Evolutionary conservation across 2,797 vertebrate species (phyloP), one percentile per base, ranked within the genome.

Genomic region (Myotis myotis): DNA sequence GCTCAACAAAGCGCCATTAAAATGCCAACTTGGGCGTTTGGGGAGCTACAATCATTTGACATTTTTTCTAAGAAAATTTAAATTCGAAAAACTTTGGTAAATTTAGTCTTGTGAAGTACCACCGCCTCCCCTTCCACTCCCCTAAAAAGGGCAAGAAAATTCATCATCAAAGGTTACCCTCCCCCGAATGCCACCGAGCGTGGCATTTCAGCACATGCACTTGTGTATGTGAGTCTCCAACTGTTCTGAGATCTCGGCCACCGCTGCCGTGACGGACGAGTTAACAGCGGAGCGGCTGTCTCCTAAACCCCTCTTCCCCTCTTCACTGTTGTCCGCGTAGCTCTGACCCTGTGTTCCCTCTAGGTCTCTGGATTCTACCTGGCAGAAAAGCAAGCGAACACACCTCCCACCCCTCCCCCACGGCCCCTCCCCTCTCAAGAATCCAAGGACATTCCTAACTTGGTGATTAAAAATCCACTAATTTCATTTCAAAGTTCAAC

Each of bases 11-110:
- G 36, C 84, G 36, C 92, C 96, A 91, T 53, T 47, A 84, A 97
- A 97, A 97, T 95, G 95, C 90, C 96, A 96, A 44, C 85, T 84
- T 88, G 96, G 68, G 83, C 94, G 92, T 88, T 95, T 89, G 33
- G 20, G 92, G 94, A 92, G 81, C 92, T 60, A 75, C 90, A 94
- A 92, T 82, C 96, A 91, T 87, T 91, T 97, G 97, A 97, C 97
- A 96, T 97, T 97, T 96, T 96, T 97, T 79, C 94, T 91, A 92
- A 95, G 95, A 92, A 96, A 95, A 96, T 96, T 96, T 94, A 97
- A 95, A 96, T 96, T 82, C 82, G 83, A 95, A 96, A 96, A 96
- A 93, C 75, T 94, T 87, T 74, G 95, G 95, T 96, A 97, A 96
- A 97, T 97, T 96, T 97, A 97, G 82, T 92, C 96, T 57, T 96